phyloP scores from a whole-genome alignment of 2,113 vertebrate genomes.

The Smithornis capensis region DNA sequence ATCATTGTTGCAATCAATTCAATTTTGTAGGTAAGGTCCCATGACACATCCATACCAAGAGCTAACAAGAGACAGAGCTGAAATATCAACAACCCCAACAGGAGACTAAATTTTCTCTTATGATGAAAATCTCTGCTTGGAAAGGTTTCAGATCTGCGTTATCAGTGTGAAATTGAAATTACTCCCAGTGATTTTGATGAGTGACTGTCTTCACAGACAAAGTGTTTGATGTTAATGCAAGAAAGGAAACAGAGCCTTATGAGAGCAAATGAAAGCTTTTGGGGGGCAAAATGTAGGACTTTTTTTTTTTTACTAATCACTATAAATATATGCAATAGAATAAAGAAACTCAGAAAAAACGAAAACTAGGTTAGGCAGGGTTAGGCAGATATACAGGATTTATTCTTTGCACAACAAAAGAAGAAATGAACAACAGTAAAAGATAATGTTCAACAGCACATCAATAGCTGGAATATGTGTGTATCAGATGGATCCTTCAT shows the following conservation, averaged over 20 bases:
- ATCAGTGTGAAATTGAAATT: constrained; percentile 65
- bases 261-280: not conserved
- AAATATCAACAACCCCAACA: constrained; percentile 18
- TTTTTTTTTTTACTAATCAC: not conserved
- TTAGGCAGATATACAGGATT: not conserved
- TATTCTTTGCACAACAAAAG: constrained; percentile 10
- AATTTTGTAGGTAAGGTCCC: constrained; percentile 42
- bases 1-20: constrained; percentile 45
- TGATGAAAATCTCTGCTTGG: constrained; percentile 54
- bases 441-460: not conserved
- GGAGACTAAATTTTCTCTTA: constrained; percentile 21
- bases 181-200: constrained; percentile 49
- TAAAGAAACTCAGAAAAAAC: not conserved
- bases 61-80: constrained; percentile 4
- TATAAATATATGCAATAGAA: not conserved
- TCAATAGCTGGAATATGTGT: not conserved
- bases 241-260: not conserved
- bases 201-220: constrained; percentile 1
- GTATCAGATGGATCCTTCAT: not conserved
- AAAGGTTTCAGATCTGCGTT: not conserved
- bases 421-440: not conserved
- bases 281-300: accelerated
- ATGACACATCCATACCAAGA: not conserved
- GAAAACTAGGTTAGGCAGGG: not conserved
- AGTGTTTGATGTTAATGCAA: constrained; percentile 17